Evolutionary conservation across 37 sponge, comb jelly and placozoan species (phyloP).

Genomic region (Beroe forskalii): DNA sequence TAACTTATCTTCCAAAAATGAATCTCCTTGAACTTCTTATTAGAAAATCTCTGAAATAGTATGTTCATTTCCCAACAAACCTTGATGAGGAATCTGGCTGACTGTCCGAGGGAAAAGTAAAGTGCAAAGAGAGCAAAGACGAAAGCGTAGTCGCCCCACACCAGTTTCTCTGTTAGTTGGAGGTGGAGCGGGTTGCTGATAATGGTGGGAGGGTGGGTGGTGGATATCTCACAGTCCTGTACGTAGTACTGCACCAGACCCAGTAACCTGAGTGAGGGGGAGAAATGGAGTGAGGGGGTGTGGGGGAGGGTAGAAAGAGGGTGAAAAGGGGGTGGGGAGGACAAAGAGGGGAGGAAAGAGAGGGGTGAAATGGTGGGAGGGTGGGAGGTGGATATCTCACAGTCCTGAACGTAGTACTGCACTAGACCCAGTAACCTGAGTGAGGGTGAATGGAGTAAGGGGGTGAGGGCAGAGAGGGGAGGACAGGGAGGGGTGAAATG

Average conservation of each 20-base stretch:
- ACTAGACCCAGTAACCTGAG: constrained; percentile 10
- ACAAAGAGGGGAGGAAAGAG: too few species aligned
- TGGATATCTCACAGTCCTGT: neutral
- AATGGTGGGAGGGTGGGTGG: neutral
- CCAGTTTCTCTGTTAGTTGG: neutral
- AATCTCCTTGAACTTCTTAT: too few species aligned
- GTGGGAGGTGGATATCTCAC: neutral
- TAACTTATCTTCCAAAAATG: too few species aligned
- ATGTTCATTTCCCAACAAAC: too few species aligned
- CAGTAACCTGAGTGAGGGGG: neutral
- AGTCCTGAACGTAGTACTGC: neutral
- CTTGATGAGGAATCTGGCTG: neutral
- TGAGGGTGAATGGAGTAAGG: too few species aligned
- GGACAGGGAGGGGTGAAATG: too few species aligned
- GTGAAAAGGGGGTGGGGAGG: too few species aligned
- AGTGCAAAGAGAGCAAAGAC: neutral
- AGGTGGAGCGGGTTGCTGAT: constrained; percentile 6
- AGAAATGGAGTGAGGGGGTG: neutral
- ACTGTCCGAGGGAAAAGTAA: constrained; percentile 24
- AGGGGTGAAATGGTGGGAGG: neutral
- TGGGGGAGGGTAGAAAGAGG: neutral
- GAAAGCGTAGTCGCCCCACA: constrained; percentile 2
- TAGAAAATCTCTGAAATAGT: too few species aligned
- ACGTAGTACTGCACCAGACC: constrained; percentile 14
- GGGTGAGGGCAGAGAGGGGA: too few species aligned